Base-by-base conservation (phyloP, 2,888 invertebrate genomes). In the Chaetoderma sp. region DNA sequence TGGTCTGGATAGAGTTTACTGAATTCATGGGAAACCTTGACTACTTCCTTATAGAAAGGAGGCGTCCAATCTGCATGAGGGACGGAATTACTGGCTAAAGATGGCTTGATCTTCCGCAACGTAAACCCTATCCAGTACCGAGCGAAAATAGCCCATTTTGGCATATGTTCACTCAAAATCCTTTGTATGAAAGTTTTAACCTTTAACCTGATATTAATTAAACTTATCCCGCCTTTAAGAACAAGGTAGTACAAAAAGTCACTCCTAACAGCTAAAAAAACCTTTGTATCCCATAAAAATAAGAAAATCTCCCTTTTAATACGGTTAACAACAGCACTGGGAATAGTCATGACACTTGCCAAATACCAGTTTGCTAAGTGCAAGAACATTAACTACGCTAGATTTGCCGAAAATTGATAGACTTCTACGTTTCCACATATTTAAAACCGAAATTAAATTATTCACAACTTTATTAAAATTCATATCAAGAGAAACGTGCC, bases 341-440 rank as follows among this genome's bases (percentile, higher is more conserved):
- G 52, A 10, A 52, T n/a, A 2, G n/a, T 23, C 3, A 52, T 30
- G n/a, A 52, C 16, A 8, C 30, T 30, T 32, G 28, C 52, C 3
- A 52, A 32, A 52, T 13, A 52, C 4, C 3, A 52, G 1, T 8
- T 52, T 52, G 18, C 28, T 25, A 4, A 28, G 16, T 4, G 52
- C 52, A 16, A 27, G 4, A 28, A 32, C 32, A 4, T 52, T 52
- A 4, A 52, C 4, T 4, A 52, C 52, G 3, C 6, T 13, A 8
- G 32, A 32, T n/a, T 52, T 52, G 2, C 52, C 52, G 32, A 52
- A 52, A 4, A 52, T 32, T 6, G 52, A 52, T 4, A 52, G n/a
- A 16, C 30, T 32, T 21, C 23, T 28, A 52, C n/a, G 1, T 8
- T 28, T 2, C 52, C 52, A 52, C n/a, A 8, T 1, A 21, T 32